Conservation (phyloP, 1,140 invertebrate species). For the Rhagoletis pomonella region DNA sequence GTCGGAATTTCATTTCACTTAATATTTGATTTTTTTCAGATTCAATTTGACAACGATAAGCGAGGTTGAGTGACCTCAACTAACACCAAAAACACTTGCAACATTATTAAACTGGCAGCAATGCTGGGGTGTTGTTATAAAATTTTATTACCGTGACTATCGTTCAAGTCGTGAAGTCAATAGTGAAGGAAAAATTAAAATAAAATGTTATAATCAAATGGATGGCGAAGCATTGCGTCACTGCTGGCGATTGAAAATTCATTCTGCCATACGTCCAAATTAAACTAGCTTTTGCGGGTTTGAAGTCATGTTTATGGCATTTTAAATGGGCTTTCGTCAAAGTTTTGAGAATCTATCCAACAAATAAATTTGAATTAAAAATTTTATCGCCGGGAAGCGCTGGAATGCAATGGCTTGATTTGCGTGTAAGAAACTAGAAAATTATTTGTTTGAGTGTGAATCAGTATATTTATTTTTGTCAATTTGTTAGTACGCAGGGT, state of each 20-base stretch:
- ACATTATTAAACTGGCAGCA: not conserved
- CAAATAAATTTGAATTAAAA: not conserved
- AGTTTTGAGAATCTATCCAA: not conserved
- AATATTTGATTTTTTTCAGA: not conserved
- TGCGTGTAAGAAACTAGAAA: no score
- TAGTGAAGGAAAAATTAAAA: not conserved
- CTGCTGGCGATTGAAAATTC: not conserved
- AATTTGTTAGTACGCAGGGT: no score
- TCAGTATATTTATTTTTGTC: no score
- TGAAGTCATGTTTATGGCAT: no score
- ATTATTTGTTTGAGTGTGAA: no score
- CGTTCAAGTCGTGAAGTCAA: not conserved
- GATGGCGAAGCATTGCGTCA: not conserved
- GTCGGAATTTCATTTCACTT: slow-evolving; percentile 19
- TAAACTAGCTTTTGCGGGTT: not conserved
- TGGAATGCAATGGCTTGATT: no score
- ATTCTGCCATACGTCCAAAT: not conserved
- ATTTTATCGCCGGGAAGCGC: not conserved
- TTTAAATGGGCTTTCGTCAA: not conserved
- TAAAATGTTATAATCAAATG: not conserved
- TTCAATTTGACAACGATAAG: not conserved
- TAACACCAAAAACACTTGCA: not conserved
- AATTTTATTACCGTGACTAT: slow-evolving; percentile 49
- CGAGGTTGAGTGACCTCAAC: slow-evolving; percentile 8
- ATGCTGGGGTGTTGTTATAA: not conserved